These are phyloP conservation scores for Xenus cinereus DNA, from an alignment of 2,113 vertebrate genomes.

Conservation along the genomic window DNA sequence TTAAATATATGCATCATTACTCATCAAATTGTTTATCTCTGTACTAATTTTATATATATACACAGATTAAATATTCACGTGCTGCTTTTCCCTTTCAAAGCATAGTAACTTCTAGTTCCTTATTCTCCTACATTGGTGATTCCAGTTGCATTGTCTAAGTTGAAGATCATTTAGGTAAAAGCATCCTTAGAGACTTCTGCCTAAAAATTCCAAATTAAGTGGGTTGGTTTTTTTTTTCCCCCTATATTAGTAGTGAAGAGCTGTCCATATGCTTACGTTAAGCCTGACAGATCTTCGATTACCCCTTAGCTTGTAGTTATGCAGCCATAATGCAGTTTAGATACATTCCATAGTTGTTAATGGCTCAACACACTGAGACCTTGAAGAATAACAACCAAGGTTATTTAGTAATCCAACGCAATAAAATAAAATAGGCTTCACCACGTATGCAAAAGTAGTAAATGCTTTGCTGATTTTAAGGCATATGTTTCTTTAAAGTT, in stretches of 20 bases:
- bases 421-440: conserved; percentile 47
- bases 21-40: conserved; percentile 53
- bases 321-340: conserved; percentile 44
- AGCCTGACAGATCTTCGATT: conserved; percentile 73
- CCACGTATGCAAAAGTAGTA: conserved; percentile 35
- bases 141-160: background rate
- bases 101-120: background rate
- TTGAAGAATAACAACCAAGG: conserved; percentile 71
- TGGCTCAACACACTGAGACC: conserved; percentile 63
- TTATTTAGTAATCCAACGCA: conserved; percentile 59
- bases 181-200: conserved; percentile 26
- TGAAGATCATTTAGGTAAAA: conserved; percentile 59
- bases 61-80: conserved; percentile 54
- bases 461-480: conserved; percentile 55
- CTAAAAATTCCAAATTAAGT: conserved; percentile 60
- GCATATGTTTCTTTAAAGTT: conserved; percentile 44
- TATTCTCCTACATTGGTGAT: background rate
- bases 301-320: conserved; percentile 62
- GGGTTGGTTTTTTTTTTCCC: background rate
- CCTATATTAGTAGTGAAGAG: conserved; percentile 2
- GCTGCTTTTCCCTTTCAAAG: conserved; percentile 25
- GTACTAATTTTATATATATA: conserved; percentile 16
- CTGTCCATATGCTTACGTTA: conserved; percentile 70
- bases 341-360: conserved; percentile 57
- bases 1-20: conserved; percentile 53